Percentiles rank a stretch among this genome's conserved stretches.
phyloP scores from a whole-genome alignment of 1,140 invertebrate genomes.

The Drosophila tsacasi region DNA sequence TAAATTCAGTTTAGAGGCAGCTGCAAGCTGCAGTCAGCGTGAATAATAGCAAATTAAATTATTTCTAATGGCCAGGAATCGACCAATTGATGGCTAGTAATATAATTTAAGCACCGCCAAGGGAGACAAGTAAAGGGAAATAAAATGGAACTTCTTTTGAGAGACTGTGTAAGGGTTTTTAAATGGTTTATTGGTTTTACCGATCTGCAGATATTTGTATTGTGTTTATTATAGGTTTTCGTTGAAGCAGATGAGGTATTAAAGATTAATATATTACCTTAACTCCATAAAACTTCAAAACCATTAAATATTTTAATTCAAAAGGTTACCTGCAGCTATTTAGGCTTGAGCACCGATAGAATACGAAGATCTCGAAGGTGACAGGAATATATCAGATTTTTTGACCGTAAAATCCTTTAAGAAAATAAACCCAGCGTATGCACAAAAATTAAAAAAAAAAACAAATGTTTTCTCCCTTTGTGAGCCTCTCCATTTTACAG shows the following conservation, averaged over 20 bases:
- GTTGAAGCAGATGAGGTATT: not conserved
- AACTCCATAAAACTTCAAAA: not conserved
- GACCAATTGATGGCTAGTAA: conserved; percentile 54
- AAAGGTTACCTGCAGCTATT: not conserved
- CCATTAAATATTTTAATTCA: no score
- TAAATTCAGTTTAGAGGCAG: conserved; percentile 66
- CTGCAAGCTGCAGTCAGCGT: conserved; percentile 43
- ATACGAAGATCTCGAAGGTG: not conserved
- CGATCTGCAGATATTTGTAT: not conserved
- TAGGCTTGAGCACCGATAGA: not conserved
- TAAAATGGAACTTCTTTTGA: not conserved
- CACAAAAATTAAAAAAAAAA: no score
- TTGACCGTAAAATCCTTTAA: not conserved
- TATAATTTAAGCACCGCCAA: conserved; percentile 15
- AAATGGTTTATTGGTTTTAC: not conserved
- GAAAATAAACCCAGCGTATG: not conserved
- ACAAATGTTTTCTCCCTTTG: not conserved
- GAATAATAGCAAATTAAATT: conserved; percentile 47
- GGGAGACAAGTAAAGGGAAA: not conserved
- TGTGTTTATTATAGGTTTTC: not conserved
- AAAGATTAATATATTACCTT: not conserved
- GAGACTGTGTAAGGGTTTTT: not conserved
- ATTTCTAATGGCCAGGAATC: conserved; percentile 45
- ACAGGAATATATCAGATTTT: fast-evolving
- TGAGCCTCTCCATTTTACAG: no score